Evolutionary conservation across 35 echinoderm and acorn worm species (phyloP).

Genomic region (Amphiura filiformis): DNA sequence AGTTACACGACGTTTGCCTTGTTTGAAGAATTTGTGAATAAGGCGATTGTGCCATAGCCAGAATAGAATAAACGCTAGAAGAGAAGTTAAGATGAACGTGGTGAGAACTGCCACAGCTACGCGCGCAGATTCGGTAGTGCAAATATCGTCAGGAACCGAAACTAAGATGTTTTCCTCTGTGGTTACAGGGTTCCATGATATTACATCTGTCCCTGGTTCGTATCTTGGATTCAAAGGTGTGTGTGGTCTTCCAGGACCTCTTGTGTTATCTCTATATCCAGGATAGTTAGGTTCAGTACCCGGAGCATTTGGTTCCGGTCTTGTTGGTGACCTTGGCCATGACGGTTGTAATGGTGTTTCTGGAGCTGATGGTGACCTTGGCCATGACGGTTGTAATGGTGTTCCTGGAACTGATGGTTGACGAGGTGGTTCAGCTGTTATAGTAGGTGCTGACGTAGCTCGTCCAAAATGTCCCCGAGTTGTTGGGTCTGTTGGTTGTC

Average conservation of each 20-base stretch:
- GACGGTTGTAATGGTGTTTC: not conserved
- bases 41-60: constrained; percentile 54
- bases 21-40: constrained; percentile 24
- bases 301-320: not conserved
- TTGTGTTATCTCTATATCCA: not conserved
- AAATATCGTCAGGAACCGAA: not conserved
- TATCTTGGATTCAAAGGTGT: constrained; percentile 3
- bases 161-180: not conserved
- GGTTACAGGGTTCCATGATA: not conserved
- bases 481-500: constrained; percentile 9
- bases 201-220: not conserved
- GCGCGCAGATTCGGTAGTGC: constrained; percentile 4
- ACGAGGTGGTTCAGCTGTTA: not conserved
- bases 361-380: not conserved
- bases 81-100: constrained; percentile 50
- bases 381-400: not conserved
- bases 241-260: constrained; percentile 15
- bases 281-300: not conserved
- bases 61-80: constrained; percentile 23
- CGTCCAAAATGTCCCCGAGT: constrained; percentile 3
- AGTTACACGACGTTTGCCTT: constrained; percentile 31
- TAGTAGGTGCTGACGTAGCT: not conserved
- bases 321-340: not conserved
- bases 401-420: not conserved
- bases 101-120: constrained; percentile 30